Conservation (phyloP, 2,113 vertebrate genomes). For the Pelvicachromis taeniatus region DNA sequence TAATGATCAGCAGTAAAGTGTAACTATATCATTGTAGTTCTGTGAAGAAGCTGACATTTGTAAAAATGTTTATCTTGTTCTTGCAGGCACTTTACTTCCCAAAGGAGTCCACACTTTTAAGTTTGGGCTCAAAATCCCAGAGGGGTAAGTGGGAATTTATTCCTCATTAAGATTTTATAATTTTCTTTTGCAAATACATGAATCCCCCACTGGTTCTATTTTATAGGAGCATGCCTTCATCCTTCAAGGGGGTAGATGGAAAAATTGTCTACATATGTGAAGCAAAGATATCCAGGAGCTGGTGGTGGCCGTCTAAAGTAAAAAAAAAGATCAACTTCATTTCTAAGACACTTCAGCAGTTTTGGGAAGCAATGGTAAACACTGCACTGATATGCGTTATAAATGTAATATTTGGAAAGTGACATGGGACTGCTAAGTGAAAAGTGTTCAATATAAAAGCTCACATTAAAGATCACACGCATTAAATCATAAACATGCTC, state of each 20-base stretch:
- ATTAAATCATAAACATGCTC: neutral
- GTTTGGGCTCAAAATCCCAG: conserved; percentile 55
- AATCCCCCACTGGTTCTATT: neutral
- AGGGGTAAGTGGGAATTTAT: conserved; percentile 35
- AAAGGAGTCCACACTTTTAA: conserved; percentile 45
- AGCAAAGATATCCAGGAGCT: neutral
- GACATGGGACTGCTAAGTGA: neutral
- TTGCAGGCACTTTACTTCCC: conserved; percentile 37
- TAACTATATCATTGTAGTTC: neutral
- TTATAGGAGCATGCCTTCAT: neutral
- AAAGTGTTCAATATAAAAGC: neutral
- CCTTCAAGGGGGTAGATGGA: neutral
- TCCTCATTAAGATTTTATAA: neutral
- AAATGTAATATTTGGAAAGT: neutral
- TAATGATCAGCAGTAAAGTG: neutral
- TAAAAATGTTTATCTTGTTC: neutral
- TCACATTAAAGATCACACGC: too few relatives aligned
- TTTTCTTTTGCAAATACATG: neutral
- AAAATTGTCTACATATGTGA: neutral
- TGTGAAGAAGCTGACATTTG: neutral
- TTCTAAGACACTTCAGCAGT: neutral
- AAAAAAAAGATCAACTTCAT: neutral
- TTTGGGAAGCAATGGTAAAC: neutral
- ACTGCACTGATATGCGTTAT: neutral
- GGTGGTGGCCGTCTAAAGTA: neutral